phyloP scores from a whole-genome alignment of 2,113 vertebrate genomes.

The Aptenodytes patagonicus region DNA sequence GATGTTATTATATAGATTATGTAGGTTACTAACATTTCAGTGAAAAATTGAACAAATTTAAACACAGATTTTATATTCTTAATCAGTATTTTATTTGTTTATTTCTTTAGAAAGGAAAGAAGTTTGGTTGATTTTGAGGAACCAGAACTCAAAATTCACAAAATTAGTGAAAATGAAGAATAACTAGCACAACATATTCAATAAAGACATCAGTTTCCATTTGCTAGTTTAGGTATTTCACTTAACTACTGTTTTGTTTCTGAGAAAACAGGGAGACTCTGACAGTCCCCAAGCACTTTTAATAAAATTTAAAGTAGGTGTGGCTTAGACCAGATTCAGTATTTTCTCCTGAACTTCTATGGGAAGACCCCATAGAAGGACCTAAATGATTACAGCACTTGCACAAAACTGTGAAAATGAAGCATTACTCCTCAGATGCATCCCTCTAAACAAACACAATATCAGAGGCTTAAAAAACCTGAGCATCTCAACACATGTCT shows the following conservation, averaged over 20 bases:
- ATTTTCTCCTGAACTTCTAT: not conserved
- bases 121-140: not conserved
- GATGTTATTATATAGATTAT: not conserved
- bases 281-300: not conserved
- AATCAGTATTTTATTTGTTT: not conserved
- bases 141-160: not conserved
- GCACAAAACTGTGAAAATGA: not conserved
- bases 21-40: not conserved
- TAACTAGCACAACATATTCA: not conserved
- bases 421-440: not conserved
- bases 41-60: not conserved
- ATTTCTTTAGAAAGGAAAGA: not conserved
- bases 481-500: rapidly evolving
- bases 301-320: not conserved
- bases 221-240: not conserved
- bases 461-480: not conserved
- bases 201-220: not conserved
- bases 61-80: not conserved
- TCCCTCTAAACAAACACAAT: not conserved
- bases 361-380: not conserved
- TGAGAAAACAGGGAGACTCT: not conserved
- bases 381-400: not conserved
- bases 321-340: not conserved
- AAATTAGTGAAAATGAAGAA: not conserved
- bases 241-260: not conserved